Base-by-base conservation (phyloP, 2,797 vertebrate genomes). In the Delichon dasypus region DNA sequence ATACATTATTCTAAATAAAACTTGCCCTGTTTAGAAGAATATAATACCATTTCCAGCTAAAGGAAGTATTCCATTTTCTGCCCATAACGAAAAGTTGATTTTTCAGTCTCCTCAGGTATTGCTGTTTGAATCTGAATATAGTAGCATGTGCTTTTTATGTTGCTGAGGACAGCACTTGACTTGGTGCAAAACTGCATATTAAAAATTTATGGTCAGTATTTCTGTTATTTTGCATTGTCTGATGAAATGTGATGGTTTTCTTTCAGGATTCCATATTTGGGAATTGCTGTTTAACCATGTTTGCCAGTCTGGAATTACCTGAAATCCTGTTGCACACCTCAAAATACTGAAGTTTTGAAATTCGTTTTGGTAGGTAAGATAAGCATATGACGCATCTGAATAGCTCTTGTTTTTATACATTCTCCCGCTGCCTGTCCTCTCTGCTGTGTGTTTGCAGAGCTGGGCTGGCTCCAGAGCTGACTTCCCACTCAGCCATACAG, bases 311-410 rank as follows among this genome's bases (percentile, higher is more conserved):
- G 96, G 93, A 91, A 72, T 95, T 96, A 93, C 94, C 73, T 95
- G 82, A 97, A 95, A 93, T 93, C 34, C 67, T 94, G 90, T 89
- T 95, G 94, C 93, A 54, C 81, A 55, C 85, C 78, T 87, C 86
- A 50, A 60, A 88, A 57, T 84, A 91, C 95, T 96, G 77, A 97
- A 95, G 73, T 71, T 66, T 61, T 80, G 54, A 65, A 36, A 66
- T 90, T 94, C 54, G 48, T 87, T 93, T 95, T 79, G 97, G 97
- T 96, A 94, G 96, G 97, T 97, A 62, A 92, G 89, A 84, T 12
- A 72, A 88, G 27, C 21, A 1, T 21, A 3, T 19, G 34, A 34
- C 51, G n/a, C 8, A 9, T 62, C n/a, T 36, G 19, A 22, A 4
- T 65, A 22, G 40, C 50, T 70, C 51, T 40, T 27, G 11, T 8